Evolutionary conservation across 2,888 invertebrate species (phyloP), one percentile per base, ranked within the genome.

Genomic region (Parnassius mnemosyne): DNA sequence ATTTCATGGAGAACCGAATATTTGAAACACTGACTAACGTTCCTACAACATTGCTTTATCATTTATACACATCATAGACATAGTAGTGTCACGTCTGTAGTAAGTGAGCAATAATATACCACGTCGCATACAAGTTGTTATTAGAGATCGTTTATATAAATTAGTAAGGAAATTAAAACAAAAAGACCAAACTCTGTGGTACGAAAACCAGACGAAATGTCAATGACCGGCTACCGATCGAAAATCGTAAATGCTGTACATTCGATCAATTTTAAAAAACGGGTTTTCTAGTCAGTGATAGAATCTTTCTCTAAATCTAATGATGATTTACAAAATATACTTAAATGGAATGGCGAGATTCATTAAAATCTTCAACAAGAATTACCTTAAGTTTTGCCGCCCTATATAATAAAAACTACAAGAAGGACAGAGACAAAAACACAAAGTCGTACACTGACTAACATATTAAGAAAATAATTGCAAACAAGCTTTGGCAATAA

Each of bases 151-250:
- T 69, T 69, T 67, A 67, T 65, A 69, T 70, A 66, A 60, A 68
- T 68, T 68, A 67, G 64, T 66, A 62, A 63, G 16, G 54, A 63
- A 64, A 66, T 67, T 63, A 64, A 68, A 63, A 64, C 66, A 67
- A 68, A 67, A 68, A 61, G 61, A 10, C 20, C 7, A 42, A 41
- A 25, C 16, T 43, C 52, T 49, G 13, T 3, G 44, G 47, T 52
- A 52, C 46, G 11, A 52, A 55, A 57, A 34, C 20, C 44, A 49
- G 53, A 49, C 60, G 57, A n/a, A 16, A 52, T 46, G 64, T 66
- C 64, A 57, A 42, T 60, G 71, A 68, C 66, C 68, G 53, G 69
- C 73, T 73, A 70, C 72, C 64, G 72, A 70, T 66, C 52, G 57
- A 64, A 66, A 65, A 16, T 20, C 42, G 49, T 60, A 64, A 66